These are phyloP conservation scores for Cryptoprocta ferox DNA, from an alignment of 2,797 vertebrate species.

Conservation along the genomic window DNA sequence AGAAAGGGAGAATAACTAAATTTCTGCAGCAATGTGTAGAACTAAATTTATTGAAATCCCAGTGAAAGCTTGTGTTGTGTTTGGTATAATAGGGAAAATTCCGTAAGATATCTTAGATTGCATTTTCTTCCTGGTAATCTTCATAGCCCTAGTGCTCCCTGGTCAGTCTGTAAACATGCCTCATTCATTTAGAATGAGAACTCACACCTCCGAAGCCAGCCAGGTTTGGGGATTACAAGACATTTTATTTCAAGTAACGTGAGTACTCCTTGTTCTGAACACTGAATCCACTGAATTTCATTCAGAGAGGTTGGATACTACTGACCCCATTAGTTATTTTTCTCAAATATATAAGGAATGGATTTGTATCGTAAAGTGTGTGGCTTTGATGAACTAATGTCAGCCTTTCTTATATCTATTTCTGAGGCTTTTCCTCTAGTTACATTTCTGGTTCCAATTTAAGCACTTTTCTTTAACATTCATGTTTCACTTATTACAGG, in stretches of 20 bases:
- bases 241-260: constrained; percentile 70
- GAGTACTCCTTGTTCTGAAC: constrained; percentile 47
- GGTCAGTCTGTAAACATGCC: constrained; percentile 54
- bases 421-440: constrained; percentile 36
- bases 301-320: constrained; percentile 14
- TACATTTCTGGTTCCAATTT: constrained; percentile 62
- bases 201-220: constrained; percentile 55
- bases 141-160: not conserved
- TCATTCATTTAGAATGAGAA: constrained; percentile 69
- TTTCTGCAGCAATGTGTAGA: constrained; percentile 81
- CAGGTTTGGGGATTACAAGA: constrained; percentile 62
- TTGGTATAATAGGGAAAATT: constrained; percentile 76
- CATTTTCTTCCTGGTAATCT: constrained; percentile 75
- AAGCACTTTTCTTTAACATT: constrained; percentile 43
- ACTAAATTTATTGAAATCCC: constrained; percentile 82
- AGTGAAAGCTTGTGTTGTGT: constrained; percentile 70
- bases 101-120: constrained; percentile 65
- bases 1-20: constrained; percentile 82
- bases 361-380: constrained; percentile 33
- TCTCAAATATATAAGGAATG: not conserved
- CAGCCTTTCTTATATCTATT: constrained; percentile 64
- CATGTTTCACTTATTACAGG: not conserved
- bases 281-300: constrained; percentile 36
- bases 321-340: constrained; percentile 62
- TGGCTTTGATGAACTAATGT: constrained; percentile 25